A percentile compares a stretch with the other conserved stretches of the same genome.
These are phyloP conservation scores for Drosophila insularis DNA, from an alignment of 1,140 invertebrate species.

Conservation along the genomic window DNA sequence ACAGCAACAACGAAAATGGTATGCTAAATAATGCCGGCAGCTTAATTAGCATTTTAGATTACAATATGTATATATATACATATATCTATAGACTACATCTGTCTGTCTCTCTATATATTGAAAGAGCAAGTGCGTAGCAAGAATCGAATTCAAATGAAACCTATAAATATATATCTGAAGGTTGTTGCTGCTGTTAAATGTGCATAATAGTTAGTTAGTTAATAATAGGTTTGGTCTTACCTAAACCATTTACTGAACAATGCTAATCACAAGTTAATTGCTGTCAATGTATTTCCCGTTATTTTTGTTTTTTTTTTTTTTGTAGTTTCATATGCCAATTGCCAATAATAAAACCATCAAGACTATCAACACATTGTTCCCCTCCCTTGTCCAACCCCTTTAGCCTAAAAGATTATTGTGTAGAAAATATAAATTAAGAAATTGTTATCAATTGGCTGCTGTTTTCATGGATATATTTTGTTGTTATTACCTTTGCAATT, in stretches of 20 bases:
- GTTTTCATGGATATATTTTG: constrained; percentile 35
- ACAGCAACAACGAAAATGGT: constrained; percentile 33
- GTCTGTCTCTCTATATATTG: constrained; percentile 4
- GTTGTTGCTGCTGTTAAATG: constrained; percentile 35
- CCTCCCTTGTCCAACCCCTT: neutral
- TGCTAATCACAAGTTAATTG: constrained; percentile 58
- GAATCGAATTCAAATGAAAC: constrained; percentile 36
- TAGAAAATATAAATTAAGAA: constrained; percentile 64
- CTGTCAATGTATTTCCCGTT: constrained; percentile 65
- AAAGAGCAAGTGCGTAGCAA: constrained; percentile 59
- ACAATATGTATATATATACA: constrained; percentile 16
- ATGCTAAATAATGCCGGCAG: constrained; percentile 72
- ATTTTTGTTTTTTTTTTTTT: no score
- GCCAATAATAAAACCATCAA: constrained; percentile 35
- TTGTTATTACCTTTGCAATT: constrained; percentile 7
- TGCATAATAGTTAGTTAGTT: constrained; percentile 24
- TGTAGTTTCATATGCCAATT: constrained; percentile 18
- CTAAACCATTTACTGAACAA: constrained; percentile 42
- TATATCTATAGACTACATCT: neutral
- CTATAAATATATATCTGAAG: constrained; percentile 34
- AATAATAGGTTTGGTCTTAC: constrained; percentile 47
- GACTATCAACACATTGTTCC: constrained; percentile 23
- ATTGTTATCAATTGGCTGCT: constrained; percentile 67
- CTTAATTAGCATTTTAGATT: constrained; percentile 81
- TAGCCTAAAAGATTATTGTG: neutral